A percentile compares a stretch with the other conserved stretches of the same genome.
phyloP scores from a whole-genome alignment of 2,888 invertebrate species.

The Trypoxylon attenuatum region DNA sequence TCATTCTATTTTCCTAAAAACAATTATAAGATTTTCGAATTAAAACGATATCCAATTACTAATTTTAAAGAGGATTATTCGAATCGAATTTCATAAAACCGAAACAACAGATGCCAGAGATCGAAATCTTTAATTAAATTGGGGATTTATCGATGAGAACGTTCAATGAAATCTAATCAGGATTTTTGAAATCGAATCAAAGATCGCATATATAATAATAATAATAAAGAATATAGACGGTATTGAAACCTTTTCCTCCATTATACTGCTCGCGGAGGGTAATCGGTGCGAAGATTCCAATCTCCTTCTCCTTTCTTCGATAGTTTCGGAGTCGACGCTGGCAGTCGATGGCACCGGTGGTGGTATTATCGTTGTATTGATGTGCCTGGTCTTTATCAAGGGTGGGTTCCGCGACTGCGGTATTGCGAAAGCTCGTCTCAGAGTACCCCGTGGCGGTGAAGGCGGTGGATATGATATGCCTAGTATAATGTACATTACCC shows the following conservation, averaged over 20 bases:
- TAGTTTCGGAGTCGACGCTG: conserved; percentile 68
- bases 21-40: too few species aligned
- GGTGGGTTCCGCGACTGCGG: conserved; percentile 86
- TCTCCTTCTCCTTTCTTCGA: conserved; percentile 69
- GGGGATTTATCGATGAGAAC: too few species aligned
- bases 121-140: too few species aligned
- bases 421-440: conserved; percentile 79
- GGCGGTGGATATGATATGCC: conserved; percentile 91
- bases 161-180: too few species aligned
- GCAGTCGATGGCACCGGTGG: conserved; percentile 61
- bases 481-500: conserved; percentile 9
- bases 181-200: neutral
- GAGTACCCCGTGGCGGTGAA: conserved; percentile 78
- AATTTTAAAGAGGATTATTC: too few species aligned
- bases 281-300: conserved; percentile 67
- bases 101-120: too few species aligned
- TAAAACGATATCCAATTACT: too few species aligned
- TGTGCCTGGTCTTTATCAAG: conserved; percentile 86
- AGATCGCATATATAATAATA: too few species aligned
- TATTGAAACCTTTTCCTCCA: conserved; percentile 69
- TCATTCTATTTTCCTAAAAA: too few species aligned
- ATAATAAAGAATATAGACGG: neutral
- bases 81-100: too few species aligned
- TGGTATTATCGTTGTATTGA: conserved; percentile 76
- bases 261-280: conserved; percentile 68